These are phyloP conservation scores for Anolis carolinensis DNA, from an alignment of 2,113 vertebrate genomes.

Conservation along the genomic window DNA sequence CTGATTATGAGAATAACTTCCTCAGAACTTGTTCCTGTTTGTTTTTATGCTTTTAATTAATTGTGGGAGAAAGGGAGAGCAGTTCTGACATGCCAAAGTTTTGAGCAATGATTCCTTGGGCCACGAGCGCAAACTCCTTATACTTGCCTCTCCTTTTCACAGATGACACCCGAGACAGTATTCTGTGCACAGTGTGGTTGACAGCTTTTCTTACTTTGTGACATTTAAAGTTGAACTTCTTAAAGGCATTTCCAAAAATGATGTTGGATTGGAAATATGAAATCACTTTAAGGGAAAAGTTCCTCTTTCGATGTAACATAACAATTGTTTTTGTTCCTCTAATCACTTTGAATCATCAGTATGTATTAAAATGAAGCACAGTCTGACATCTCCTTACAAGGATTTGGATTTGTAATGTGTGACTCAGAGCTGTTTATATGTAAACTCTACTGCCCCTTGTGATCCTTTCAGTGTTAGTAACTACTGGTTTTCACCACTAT, in stretches of 20 bases:
- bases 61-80: not conserved
- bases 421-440: not conserved
- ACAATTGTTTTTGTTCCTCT: constrained; percentile 19
- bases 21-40: not conserved
- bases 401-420: not conserved
- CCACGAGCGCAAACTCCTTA: constrained; percentile 15
- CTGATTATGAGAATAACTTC: constrained; percentile 57
- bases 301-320: constrained; percentile 43
- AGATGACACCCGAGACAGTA: not conserved
- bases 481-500: not conserved
- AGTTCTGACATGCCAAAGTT: constrained; percentile 56
- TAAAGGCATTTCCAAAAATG: constrained; percentile 59
- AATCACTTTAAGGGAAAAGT: constrained; percentile 24
- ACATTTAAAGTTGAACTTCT: constrained; percentile 42
- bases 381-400: not conserved
- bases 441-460: not conserved
- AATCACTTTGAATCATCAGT: not conserved
- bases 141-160: not conserved
- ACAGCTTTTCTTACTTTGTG: constrained; percentile 64
- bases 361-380: constrained; percentile 56
- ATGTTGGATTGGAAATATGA: constrained; percentile 66
- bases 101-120: constrained; percentile 19
- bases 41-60: constrained; percentile 12
- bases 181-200: not conserved
- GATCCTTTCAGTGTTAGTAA: not conserved